Evolutionary conservation across 2,113 vertebrate species (phyloP).

Genomic region (Ptilonorhynchus violaceus): DNA sequence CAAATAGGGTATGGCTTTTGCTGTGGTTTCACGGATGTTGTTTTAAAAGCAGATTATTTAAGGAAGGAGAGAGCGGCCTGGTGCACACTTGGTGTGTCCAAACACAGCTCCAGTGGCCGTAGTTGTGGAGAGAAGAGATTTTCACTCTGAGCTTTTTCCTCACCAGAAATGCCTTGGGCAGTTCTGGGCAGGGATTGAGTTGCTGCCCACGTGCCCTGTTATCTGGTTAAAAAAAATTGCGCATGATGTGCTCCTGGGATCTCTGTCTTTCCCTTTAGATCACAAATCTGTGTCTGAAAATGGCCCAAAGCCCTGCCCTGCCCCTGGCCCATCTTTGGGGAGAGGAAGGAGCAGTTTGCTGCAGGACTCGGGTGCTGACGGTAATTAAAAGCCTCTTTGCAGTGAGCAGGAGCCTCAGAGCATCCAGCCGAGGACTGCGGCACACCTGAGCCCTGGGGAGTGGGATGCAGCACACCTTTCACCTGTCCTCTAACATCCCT

Average conservation of each 20-base stretch:
- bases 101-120: not conserved
- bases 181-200: not conserved
- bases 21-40: not conserved
- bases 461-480: not conserved
- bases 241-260: not conserved
- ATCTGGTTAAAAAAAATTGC: not conserved
- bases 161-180: not conserved
- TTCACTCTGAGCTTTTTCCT: not conserved
- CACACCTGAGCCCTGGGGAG: not conserved
- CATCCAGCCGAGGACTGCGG: fast-evolving
- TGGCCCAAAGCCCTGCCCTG: not conserved
- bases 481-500: fast-evolving
- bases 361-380: not conserved
- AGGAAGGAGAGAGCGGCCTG: not conserved
- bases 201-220: fast-evolving
- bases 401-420: not conserved
- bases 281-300: not conserved
- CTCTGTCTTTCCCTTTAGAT: not conserved
- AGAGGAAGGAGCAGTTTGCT: not conserved
- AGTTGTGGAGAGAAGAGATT: not conserved
- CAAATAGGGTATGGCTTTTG: not conserved
- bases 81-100: not conserved
- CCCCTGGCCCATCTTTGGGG: not conserved
- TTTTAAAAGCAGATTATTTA: not conserved
- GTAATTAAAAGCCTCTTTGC: not conserved